A percentile compares a stretch with the other conserved stretches of the same genome.
Evolutionary conservation across 2,113 vertebrate genomes (phyloP).

Genomic region (Pollachius pollachius): DNA sequence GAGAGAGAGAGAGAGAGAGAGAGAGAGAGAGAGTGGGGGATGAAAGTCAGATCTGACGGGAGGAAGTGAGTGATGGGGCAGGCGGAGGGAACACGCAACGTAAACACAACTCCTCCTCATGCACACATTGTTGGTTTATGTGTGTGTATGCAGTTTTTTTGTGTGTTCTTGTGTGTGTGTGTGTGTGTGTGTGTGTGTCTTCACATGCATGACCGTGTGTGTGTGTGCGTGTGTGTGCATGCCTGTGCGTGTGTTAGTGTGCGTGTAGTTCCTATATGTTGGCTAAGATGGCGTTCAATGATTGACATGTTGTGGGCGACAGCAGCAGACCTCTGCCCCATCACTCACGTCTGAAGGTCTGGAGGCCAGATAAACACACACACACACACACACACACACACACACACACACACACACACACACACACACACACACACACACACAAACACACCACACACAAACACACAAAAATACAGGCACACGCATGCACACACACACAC

Average conservation of each 20-base stretch:
- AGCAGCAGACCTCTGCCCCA: constrained; percentile 19
- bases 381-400: too few relatives aligned
- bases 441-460: too few relatives aligned
- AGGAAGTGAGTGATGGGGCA: constrained; percentile 29
- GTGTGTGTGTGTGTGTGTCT: constrained; percentile 10
- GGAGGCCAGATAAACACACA: neutral
- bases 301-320: constrained; percentile 40
- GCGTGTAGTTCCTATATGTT: constrained; percentile 24
- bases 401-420: too few relatives aligned
- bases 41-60: constrained; percentile 20
- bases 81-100: constrained; percentile 28
- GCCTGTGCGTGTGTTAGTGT: neutral
- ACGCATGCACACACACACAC: constrained; percentile 5
- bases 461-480: neutral
- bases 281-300: constrained; percentile 27
- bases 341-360: constrained; percentile 43
- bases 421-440: too few relatives aligned
- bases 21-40: neutral
- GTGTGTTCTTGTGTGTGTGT: neutral
- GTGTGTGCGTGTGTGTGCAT: constrained; percentile 14
- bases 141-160: constrained; percentile 26
- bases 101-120: constrained; percentile 37
- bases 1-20: neutral
- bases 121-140: constrained; percentile 2
- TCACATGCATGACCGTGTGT: constrained; percentile 3